Evolutionary conservation across 2,113 vertebrate species (phyloP), one percentile per base, ranked within the genome.

Genomic region (Amphilophus citrinellus): DNA sequence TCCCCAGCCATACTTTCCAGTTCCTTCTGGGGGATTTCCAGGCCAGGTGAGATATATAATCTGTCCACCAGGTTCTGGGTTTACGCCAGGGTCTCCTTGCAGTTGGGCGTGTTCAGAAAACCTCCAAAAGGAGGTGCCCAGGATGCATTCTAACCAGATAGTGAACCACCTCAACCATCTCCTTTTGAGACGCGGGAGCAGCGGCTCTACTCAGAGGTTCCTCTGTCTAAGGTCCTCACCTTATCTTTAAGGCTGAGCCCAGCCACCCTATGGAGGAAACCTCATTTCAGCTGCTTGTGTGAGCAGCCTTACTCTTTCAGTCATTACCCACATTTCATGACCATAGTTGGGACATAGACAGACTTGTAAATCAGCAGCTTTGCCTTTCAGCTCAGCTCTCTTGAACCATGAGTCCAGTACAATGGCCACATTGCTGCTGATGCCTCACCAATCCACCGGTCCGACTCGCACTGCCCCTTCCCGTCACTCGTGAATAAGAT

Each of bases 341-440:
- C 6, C 39, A 18, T 27, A 27, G 8, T 68, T 18, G 63, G 63
- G 63, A 15, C 17, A 22, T 42, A 66, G 39, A 44, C 22, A 7
- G n/a, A 66, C 63, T 66, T 2, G n/a, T 9, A 44, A 44, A 0
- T 44, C 42, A n/a, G 44, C 42, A 44, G 44, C 63, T 24, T 66
- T 44, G 35, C 13, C 63, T 24, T 66, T 27, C 4, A 17, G 14
- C 39, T 47, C 4, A 15, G 8, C 22, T 66, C 63, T 47, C 22
- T 27, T 14, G 24, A 10, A 68, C 39, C 39, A 27, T 0, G 8
- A 68, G 39, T 47, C 65, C 27, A 14, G 22, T 47, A 47, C 0
- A 0, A 47, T 0, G 39, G n/a, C 14, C 39, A 47, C 14, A 17
- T 27, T 47, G 0, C 65, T 68, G 65, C 1, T 1, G 39, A 47